phyloP scores from a whole-genome alignment of 2,113 vertebrate species.

The Ploceus nigricollis region DNA sequence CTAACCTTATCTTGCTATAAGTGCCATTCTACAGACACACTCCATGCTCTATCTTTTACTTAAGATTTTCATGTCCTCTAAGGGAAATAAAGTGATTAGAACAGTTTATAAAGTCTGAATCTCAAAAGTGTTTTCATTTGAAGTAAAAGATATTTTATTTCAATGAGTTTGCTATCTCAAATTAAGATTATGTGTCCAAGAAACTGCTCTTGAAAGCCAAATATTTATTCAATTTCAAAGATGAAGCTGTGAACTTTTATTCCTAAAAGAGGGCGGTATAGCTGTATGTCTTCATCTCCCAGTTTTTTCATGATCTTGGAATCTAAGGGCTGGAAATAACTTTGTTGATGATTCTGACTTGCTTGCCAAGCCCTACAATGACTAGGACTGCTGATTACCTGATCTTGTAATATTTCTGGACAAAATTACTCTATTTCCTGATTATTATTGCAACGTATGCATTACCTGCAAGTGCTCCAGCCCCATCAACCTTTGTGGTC shows the following conservation, averaged over 20 bases:
- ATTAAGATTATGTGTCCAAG: background rate
- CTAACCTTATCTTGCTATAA: background rate
- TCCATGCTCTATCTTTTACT: background rate
- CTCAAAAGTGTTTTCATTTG: background rate
- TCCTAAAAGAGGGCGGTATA: background rate
- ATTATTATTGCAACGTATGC: background rate
- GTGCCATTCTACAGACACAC: background rate
- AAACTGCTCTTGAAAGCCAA: background rate
- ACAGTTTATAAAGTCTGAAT: background rate
- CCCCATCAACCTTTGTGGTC: background rate
- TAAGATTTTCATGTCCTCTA: background rate
- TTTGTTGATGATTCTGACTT: background rate
- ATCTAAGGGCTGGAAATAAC: background rate
- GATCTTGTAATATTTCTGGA: background rate
- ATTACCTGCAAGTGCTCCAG: background rate
- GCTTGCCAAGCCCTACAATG: background rate
- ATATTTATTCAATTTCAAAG: background rate
- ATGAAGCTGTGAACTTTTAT: background rate
- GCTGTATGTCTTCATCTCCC: background rate
- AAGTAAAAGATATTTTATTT: background rate
- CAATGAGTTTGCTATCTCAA: background rate
- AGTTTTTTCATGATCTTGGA: background rate
- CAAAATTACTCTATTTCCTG: background rate
- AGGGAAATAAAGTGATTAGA: background rate
- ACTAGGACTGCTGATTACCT: background rate